Base-by-base conservation (phyloP, 2,797 vertebrate genomes). In the Allobates femoralis region DNA sequence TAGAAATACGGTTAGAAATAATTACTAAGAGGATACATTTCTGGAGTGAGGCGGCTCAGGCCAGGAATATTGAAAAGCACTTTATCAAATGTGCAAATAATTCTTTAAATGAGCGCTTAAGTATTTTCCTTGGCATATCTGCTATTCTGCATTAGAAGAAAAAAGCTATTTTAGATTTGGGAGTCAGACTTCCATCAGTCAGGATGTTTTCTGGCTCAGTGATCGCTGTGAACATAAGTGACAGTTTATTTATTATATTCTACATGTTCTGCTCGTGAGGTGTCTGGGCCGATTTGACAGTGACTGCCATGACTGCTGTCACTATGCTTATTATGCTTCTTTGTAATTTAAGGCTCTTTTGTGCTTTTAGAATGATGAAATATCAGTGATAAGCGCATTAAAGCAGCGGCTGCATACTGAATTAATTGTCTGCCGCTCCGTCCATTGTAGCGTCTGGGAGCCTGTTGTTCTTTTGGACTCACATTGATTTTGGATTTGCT, bases 191-290 rank as follows among this genome's bases (percentile, higher is more conserved):
- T 69, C 73, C 51, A 87, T 87, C 85, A 83, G 60, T 87, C 85
- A 87, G 80, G 51, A 79, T 87, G 64, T 83, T 87, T 83, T 87
- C 85, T 83, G 80, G 73, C 60, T 87, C 85, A 83, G n/a, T 83
- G 80, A 83, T 87, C 74, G 46, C 80, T 51, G 71, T 41, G 79
- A 83, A 81, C 85, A 86, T 83, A 87, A 87, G 51, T 87, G 85
- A 83, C 85, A 87, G 85, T 87, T 87, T 87, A 83, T 83, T 87
- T 87, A 83, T 87, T 87, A 87, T 83, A 78, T 87, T 87, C 76
- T 83, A 83, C 85, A 87, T 87, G 81, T 67, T 60, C 82, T 58
- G 69, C 62, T 15, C n/a, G 60, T 26, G 74, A 87, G 80, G 80
- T 87, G 85, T 83, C 80, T 83, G 19, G 12, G 50, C n/a, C 80